These are phyloP conservation scores for Melanotus villosus DNA, from an alignment of 2,888 invertebrate species.

Conservation along the genomic window DNA sequence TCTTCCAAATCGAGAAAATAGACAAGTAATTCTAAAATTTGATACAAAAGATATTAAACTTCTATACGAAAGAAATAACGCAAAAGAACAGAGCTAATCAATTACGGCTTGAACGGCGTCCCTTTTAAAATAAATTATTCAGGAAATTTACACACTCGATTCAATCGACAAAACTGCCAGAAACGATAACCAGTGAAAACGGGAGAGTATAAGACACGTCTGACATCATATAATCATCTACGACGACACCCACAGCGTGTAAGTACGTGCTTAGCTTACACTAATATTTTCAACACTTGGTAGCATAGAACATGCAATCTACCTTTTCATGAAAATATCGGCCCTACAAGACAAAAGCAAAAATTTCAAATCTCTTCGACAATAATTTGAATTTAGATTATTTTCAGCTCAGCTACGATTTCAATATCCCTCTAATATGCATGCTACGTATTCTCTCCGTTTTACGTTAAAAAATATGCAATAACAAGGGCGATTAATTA, in stretches of 20 bases:
- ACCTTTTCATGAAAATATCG: slow-evolving; percentile 33
- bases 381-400: too few species aligned
- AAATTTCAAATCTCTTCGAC: too few species aligned
- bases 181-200: slow-evolving; percentile 30
- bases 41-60: neutral
- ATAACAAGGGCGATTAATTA: too few species aligned
- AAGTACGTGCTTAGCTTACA: slow-evolving; percentile 35
- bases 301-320: slow-evolving; percentile 36
- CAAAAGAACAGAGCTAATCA: slow-evolving; percentile 25
- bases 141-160: slow-evolving; percentile 37
- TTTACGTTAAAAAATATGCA: too few species aligned
- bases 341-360: too few species aligned
- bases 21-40: neutral
- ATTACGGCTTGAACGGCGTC: slow-evolving; percentile 21
- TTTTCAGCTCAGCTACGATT: too few species aligned
- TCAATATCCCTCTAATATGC: too few species aligned
- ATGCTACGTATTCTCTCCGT: too few species aligned
- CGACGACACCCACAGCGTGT: slow-evolving; percentile 27
- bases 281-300: slow-evolving; percentile 30
- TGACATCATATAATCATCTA: slow-evolving; percentile 37
- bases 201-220: slow-evolving; percentile 33
- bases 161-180: slow-evolving; percentile 34
- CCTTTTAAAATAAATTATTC: slow-evolving; percentile 34
- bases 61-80: neutral
- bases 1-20: neutral